phyloP scores from a whole-genome alignment of 2,888 invertebrate species.

The Cetonia aurata region DNA sequence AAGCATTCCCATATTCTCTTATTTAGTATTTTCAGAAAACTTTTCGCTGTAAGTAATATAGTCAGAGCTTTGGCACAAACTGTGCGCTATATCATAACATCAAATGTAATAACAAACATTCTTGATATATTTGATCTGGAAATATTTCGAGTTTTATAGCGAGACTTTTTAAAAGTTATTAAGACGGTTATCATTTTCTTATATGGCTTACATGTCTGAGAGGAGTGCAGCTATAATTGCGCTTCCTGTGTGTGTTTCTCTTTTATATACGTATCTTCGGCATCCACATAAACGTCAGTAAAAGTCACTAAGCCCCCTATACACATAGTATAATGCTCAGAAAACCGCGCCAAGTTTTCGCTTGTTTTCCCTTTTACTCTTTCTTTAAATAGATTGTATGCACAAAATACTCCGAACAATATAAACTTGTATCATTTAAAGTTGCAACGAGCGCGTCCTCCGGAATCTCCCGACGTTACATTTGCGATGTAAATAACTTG shows the following conservation, averaged over 20 bases:
- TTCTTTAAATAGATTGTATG: conserved; percentile 34
- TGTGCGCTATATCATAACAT: too few relatives aligned
- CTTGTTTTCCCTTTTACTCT: conserved; percentile 14
- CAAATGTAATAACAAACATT: too few relatives aligned
- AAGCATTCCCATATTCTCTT: too few relatives aligned
- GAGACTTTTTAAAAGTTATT: background rate
- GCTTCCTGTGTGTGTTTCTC: background rate
- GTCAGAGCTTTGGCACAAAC: too few relatives aligned
- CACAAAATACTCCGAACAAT: conserved; percentile 40
- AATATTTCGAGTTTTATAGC: too few relatives aligned
- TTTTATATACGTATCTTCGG: conserved; percentile 6
- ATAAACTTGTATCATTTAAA: conserved; percentile 40
- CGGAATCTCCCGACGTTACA: conserved; percentile 25
- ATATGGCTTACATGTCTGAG: conserved; percentile 9
- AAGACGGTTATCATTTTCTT: background rate
- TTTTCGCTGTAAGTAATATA: too few relatives aligned
- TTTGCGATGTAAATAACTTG: conserved; percentile 44
- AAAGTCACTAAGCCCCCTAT: conserved; percentile 8
- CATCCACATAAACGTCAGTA: conserved; percentile 9
- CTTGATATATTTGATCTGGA: too few relatives aligned
- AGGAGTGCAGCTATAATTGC: conserved; percentile 2
- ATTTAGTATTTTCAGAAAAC: too few relatives aligned
- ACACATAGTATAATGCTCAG: conserved; percentile 2
- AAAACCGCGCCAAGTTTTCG: conserved; percentile 32
- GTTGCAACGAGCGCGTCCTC: conserved; percentile 26